These are phyloP conservation scores for Camponotus pennsylvanicus DNA, from an alignment of 1,140 invertebrate genomes.

Conservation along the genomic window DNA sequence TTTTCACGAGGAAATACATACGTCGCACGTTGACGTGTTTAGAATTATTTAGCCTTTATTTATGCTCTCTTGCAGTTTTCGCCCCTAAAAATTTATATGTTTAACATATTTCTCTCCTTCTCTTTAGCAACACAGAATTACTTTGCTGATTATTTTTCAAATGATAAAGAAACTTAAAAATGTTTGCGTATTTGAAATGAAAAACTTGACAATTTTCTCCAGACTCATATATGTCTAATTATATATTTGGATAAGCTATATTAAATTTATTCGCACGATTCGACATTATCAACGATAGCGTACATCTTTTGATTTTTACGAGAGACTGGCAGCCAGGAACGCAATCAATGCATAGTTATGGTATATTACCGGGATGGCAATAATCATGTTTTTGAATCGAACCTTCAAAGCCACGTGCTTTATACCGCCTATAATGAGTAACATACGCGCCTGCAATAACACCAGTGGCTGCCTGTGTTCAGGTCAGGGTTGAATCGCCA, in stretches of 20 bases:
- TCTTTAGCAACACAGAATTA: not conserved
- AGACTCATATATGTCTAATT: not conserved
- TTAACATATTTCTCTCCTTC: too few relatives aligned
- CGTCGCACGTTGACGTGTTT: not conserved
- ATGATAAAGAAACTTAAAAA: not conserved
- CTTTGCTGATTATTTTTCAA: not conserved
- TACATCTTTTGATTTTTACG: conserved; percentile 28
- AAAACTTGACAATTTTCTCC: not conserved
- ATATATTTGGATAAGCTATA: too few relatives aligned
- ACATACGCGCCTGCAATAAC: conserved; percentile 36
- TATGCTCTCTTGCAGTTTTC: not conserved
- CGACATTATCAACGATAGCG: not conserved
- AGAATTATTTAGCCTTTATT: not conserved
- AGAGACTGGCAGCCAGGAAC: not conserved
- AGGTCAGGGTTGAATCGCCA: conserved; percentile 50
- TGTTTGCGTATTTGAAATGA: not conserved
- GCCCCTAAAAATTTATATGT: not conserved
- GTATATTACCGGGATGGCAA: conserved; percentile 43
- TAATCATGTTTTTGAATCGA: conserved; percentile 53
- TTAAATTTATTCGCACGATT: conserved; percentile 19
- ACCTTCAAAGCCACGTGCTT: conserved; percentile 19
- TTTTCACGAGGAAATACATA: conserved; percentile 12
- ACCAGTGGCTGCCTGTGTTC: conserved; percentile 34
- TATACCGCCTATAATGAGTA: conserved; percentile 30
- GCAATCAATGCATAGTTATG: conserved; percentile 34